These are phyloP conservation scores for Andrena haemorrhoa DNA, from an alignment of 2,888 invertebrate genomes.

Conservation along the genomic window DNA sequence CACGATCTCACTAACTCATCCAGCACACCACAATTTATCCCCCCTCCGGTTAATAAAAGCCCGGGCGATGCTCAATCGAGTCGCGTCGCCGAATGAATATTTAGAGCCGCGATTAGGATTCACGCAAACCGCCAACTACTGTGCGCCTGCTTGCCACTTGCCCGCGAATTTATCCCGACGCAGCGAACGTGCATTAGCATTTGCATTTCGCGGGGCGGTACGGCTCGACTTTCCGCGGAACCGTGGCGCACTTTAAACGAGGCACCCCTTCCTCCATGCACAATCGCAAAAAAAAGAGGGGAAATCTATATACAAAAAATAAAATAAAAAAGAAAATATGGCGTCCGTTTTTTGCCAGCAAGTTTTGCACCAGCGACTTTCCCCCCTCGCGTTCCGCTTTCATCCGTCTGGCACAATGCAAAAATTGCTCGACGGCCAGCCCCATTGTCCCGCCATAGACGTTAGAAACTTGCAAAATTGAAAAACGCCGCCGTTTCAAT, in stretches of 20 bases:
- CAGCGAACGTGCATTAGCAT: conserved; percentile 58
- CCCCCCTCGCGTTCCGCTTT: conserved; percentile 22
- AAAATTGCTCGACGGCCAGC: conserved; percentile 50
- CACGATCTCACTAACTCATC: neutral
- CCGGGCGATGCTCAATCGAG: conserved; percentile 19
- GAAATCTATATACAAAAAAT: neutral
- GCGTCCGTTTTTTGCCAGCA: conserved; percentile 31
- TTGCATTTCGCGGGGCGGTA: conserved; percentile 46
- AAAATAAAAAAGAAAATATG: neutral
- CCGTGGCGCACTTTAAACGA: conserved; percentile 11
- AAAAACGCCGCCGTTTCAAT: conserved; percentile 57
- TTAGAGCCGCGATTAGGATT: conserved; percentile 52
- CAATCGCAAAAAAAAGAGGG: neutral
- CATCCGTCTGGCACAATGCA: conserved; percentile 44
- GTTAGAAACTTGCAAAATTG: conserved; percentile 61
- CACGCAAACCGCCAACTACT: conserved; percentile 27
- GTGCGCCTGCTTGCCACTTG: conserved; percentile 21
- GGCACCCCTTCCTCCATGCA: neutral
- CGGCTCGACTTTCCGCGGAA: conserved; percentile 27
- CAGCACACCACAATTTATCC: neutral
- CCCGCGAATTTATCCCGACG: conserved; percentile 46
- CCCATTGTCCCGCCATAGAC: conserved; percentile 50
- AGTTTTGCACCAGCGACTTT: neutral
- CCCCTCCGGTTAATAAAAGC: conserved; percentile 15
- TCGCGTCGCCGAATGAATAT: conserved; percentile 47